These are phyloP conservation scores for Matsumyia berberina DNA, from an alignment of 2,888 invertebrate genomes.

Conservation along the genomic window DNA sequence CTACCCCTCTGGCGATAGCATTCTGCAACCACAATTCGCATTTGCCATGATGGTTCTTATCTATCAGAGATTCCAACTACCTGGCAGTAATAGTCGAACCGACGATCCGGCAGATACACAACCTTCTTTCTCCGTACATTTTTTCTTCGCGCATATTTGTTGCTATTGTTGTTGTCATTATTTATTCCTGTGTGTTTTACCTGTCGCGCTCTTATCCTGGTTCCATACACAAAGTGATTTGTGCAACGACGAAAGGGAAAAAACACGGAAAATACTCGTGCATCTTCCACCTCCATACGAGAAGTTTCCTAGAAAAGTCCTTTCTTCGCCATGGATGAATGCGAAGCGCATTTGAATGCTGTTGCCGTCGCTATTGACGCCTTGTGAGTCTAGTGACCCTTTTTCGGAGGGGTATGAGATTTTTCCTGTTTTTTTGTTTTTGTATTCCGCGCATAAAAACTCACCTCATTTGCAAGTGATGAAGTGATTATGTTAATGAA, in stretches of 20 bases:
- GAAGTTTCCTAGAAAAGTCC: constrained; percentile 51
- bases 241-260: constrained; percentile 62
- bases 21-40: constrained; percentile 50
- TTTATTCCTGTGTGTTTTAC: constrained; percentile 59
- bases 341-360: constrained; percentile 67
- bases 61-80: constrained; percentile 60
- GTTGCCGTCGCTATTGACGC: constrained; percentile 52
- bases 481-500: constrained; percentile 66
- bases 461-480: constrained; percentile 66
- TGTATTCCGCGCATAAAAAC: constrained; percentile 46
- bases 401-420: constrained; percentile 21
- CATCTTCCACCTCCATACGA: constrained; percentile 55
- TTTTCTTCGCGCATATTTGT: constrained; percentile 71
- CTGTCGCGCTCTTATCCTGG: constrained; percentile 71
- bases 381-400: constrained; percentile 66
- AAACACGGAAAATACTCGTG: constrained; percentile 19
- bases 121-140: constrained; percentile 36
- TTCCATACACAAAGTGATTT: constrained; percentile 60
- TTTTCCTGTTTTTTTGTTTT: constrained; percentile 9
- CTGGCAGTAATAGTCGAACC: constrained; percentile 71
- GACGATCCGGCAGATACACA: constrained; percentile 62
- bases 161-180: constrained; percentile 67
- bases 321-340: constrained; percentile 69
- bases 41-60: constrained; percentile 55
- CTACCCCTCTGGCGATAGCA: constrained; percentile 54